A percentile compares a stretch with the other conserved stretches of the same genome.
Evolutionary conservation across 2,113 vertebrate species (phyloP).

Genomic region (Sebastes schlegelii): DNA sequence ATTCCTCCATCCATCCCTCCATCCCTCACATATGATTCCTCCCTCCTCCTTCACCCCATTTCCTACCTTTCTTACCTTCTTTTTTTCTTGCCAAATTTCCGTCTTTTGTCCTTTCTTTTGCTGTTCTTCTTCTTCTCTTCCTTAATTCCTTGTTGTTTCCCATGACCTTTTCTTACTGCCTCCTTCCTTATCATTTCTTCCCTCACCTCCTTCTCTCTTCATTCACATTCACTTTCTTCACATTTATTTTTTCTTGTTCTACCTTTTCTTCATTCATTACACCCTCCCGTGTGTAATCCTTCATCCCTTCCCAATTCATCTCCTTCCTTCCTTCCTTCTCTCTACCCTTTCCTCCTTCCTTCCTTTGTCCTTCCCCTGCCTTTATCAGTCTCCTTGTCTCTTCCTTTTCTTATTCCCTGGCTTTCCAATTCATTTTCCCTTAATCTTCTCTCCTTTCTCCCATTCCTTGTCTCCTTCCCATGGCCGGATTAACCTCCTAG

Average conservation of each 20-base stretch:
- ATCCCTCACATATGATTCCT: slow-evolving; percentile 51
- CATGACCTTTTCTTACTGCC: not conserved
- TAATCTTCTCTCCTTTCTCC: not conserved
- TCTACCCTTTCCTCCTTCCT: not conserved
- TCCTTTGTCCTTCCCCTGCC: not conserved
- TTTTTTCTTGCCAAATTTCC: not conserved
- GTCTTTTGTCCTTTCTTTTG: not conserved
- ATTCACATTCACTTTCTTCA: not conserved
- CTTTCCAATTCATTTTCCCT: not conserved
- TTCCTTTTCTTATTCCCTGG: not conserved
- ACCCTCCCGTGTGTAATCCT: not conserved
- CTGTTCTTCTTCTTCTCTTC: not conserved
- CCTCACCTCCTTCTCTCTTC: not conserved
- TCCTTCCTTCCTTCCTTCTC: not conserved
- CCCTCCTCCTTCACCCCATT: slow-evolving; percentile 6
- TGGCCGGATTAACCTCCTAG: not conserved
- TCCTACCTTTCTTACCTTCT: slow-evolving; percentile 6
- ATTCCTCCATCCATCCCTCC: slow-evolving; percentile 68
- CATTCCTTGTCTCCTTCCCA: slow-evolving; percentile 13
- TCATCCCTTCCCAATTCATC: not conserved
- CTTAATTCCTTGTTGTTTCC: not conserved
- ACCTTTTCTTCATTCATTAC: not conserved
- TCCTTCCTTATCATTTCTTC: not conserved
- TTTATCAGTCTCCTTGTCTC: not conserved
- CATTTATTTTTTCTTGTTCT: not conserved